A percentile compares a stretch with the other conserved stretches of the same genome.
Evolutionary conservation across 2,888 invertebrate species (phyloP).

Genomic region (Macropis europaea): DNA sequence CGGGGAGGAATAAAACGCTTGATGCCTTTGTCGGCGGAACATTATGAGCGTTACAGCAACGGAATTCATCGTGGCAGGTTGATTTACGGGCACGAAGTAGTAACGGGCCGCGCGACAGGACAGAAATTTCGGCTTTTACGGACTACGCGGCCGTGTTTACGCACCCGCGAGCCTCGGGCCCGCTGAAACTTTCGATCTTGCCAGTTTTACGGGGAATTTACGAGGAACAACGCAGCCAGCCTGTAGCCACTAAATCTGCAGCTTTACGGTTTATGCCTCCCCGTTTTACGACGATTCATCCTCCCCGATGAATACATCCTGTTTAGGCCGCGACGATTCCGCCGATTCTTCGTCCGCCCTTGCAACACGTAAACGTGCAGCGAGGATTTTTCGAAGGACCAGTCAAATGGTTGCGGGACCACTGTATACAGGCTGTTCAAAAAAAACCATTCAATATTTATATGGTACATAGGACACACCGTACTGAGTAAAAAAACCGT

Average conservation of each 20-base stretch:
- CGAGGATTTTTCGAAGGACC: too few relatives aligned
- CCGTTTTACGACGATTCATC: constrained; percentile 42
- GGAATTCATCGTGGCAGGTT: background rate
- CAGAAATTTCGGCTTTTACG: constrained; percentile 12
- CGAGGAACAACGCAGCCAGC: constrained; percentile 1
- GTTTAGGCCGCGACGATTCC: too few relatives aligned
- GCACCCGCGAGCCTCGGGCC: background rate
- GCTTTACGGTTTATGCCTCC: constrained; percentile 12
- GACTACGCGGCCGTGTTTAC: background rate
- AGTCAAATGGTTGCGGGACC: too few relatives aligned
- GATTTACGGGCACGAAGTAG: constrained; percentile 2
- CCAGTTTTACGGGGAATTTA: constrained; percentile 41
- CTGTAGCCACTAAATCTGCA: constrained; percentile 35
- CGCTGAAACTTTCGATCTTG: constrained; percentile 5
- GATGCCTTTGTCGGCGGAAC: background rate
- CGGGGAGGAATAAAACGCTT: background rate
- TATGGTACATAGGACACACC: too few relatives aligned
- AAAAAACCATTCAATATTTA: too few relatives aligned
- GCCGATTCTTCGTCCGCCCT: too few relatives aligned
- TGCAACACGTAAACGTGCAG: too few relatives aligned
- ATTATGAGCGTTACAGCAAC: background rate
- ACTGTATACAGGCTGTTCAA: too few relatives aligned
- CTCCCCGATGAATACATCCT: constrained; percentile 11
- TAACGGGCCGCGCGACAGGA: background rate
- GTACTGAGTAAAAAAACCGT: too few relatives aligned